These are phyloP conservation scores for Julus scandinavius DNA, from an alignment of 2,888 invertebrate genomes.

Conservation along the genomic window DNA sequence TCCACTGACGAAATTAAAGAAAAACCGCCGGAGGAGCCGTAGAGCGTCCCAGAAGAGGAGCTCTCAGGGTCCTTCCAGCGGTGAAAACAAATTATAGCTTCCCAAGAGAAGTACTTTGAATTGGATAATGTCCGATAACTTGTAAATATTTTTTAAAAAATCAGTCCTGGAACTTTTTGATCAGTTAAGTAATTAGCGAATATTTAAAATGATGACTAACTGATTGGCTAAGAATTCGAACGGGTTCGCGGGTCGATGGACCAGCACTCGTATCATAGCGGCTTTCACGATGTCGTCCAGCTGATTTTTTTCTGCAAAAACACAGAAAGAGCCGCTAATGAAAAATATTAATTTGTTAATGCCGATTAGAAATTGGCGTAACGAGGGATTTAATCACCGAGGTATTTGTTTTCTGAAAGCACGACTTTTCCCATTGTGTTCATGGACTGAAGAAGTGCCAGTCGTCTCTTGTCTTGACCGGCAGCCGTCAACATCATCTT, in stretches of 20 bases:
- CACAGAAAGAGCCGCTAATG: neutral
- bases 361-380: no score
- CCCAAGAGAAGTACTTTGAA: no score
- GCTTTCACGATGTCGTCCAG: neutral
- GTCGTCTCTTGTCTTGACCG: neutral
- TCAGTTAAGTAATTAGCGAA: neutral
- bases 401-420: neutral
- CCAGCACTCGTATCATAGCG: neutral
- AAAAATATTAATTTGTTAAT: no score
- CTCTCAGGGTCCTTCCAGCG: no score
- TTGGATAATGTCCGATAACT: no score
- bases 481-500: neutral
- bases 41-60: no score
- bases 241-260: neutral
- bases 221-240: neutral
- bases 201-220: neutral
- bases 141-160: no score
- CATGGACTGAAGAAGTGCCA: neutral
- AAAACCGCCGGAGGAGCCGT: no score
- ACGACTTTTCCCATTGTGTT: neutral
- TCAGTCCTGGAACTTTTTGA: no score
- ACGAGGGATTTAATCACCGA: neutral
- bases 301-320: neutral
- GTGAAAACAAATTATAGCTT: no score
- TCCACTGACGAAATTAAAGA: no score